Conservation (phyloP, 2,888 invertebrate species). For the Chalcosyrphus nemorum region DNA sequence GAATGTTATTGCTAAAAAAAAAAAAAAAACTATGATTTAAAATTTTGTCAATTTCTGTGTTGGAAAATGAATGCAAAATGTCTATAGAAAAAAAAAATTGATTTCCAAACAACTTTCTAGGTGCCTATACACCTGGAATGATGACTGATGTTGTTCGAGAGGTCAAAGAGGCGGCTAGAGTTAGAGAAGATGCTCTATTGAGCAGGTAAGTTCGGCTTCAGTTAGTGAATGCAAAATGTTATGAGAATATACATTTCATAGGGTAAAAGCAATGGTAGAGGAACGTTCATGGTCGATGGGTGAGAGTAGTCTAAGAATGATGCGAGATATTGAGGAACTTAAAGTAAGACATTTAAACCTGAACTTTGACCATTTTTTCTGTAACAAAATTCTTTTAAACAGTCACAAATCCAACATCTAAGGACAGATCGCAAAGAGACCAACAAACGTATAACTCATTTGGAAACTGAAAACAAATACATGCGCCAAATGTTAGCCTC, state of each 20-base stretch:
- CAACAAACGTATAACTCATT: constrained; percentile 86
- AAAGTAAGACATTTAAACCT: constrained; percentile 79
- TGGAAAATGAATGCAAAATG: not conserved
- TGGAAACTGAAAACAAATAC: constrained; percentile 87
- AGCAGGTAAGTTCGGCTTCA: constrained; percentile 79
- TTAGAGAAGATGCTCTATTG: constrained; percentile 88
- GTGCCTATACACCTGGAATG: constrained; percentile 87
- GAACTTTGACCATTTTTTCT: not conserved
- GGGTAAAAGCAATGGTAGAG: constrained; percentile 82
- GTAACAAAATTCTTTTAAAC: constrained; percentile 74
- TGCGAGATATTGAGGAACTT: constrained; percentile 81
- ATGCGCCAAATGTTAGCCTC: constrained; percentile 80
- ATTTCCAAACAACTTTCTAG: constrained; percentile 73
- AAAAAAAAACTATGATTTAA: not conserved
- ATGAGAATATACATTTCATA: constrained; percentile 48
- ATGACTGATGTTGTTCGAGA: constrained; percentile 88
- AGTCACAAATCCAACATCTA: constrained; percentile 87
- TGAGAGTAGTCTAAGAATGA: constrained; percentile 80
- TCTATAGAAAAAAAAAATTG: not conserved
- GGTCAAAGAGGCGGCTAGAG: constrained; percentile 88
- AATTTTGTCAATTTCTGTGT: not conserved
- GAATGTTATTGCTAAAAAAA: constrained; percentile 64
- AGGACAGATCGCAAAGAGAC: constrained; percentile 86
- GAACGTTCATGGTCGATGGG: constrained; percentile 82
- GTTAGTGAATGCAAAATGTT: not conserved